A percentile compares a stretch with the other conserved stretches of the same genome.
Conservation (phyloP, 92 coral and sea anemone genomes). For the Plumapathes pennacea region DNA sequence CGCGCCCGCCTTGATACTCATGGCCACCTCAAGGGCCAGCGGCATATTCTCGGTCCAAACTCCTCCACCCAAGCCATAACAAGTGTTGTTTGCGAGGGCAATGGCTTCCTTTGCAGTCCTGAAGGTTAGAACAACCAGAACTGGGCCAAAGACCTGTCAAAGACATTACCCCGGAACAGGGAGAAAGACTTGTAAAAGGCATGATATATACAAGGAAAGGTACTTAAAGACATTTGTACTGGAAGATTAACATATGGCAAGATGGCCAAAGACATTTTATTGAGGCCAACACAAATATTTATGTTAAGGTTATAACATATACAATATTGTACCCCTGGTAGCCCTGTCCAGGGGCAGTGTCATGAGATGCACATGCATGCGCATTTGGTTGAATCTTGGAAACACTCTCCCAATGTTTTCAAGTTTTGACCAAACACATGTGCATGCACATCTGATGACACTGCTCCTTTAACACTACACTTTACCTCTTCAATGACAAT, state of each 20-base stretch:
- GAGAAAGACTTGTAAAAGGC: no score
- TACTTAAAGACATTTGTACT: no score
- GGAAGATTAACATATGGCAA: no score
- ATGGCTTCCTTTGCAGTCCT: constrained; percentile 98
- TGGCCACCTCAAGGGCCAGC: constrained; percentile 86
- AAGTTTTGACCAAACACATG: no score
- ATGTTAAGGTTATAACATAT: neutral
- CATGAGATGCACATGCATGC: no score
- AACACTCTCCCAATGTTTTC: no score
- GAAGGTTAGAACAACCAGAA: constrained; percentile 87
- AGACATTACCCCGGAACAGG: neutral
- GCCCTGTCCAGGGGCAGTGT: no score
- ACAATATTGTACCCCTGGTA: no score
- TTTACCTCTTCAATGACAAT: constrained; percentile 96
- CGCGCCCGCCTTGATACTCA: constrained; percentile 88
- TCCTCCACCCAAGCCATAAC: constrained; percentile 89
- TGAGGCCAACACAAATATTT: neutral
- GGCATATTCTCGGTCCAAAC: constrained; percentile 97
- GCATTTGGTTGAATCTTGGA: no score
- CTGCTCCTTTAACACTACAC: no score
- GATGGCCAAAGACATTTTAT: neutral
- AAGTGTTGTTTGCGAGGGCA: constrained; percentile 93
- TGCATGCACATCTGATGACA: neutral
- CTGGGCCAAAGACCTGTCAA: constrained; percentile 93
- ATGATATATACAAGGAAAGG: no score